phyloP scores from a whole-genome alignment of 2,113 vertebrate genomes.

The Ctenodactylus gundi region DNA sequence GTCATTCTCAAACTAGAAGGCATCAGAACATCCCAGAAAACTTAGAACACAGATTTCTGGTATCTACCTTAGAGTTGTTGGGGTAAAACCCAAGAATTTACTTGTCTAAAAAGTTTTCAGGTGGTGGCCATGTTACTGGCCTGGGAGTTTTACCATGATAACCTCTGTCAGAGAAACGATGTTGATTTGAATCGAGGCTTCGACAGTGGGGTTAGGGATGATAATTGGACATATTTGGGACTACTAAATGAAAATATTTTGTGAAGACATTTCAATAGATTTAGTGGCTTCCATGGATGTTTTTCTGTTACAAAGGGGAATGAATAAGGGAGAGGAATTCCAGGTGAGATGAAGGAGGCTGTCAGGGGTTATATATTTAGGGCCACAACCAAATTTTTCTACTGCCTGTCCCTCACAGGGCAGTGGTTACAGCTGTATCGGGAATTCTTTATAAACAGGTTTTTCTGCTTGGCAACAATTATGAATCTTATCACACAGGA shows the following conservation, averaged over 20 bases:
- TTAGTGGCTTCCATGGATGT: background rate
- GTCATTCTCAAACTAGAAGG: background rate
- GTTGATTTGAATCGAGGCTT: background rate
- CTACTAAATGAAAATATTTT: background rate
- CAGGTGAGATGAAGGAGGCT: background rate
- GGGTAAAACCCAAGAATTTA: background rate
- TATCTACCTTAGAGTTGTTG: background rate
- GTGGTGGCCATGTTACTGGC: background rate
- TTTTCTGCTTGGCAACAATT: background rate
- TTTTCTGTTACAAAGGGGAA: constrained; percentile 1
- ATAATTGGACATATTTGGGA: background rate
- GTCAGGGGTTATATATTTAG: background rate
- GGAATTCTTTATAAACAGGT: background rate
- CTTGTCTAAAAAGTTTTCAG: background rate
- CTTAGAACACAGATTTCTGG: background rate
- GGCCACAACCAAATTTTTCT: background rate
- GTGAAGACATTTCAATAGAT: constrained; percentile 12
- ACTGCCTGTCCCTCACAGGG: background rate
- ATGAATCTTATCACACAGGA: background rate
- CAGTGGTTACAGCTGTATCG: background rate
- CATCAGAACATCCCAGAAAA: background rate
- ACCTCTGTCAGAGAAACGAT: background rate
- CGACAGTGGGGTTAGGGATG: background rate
- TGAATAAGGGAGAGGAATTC: background rate
- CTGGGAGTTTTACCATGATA: background rate